These are phyloP conservation scores for Cosmorhoe ocellata DNA, from an alignment of 2,888 invertebrate species.

Conservation along the genomic window DNA sequence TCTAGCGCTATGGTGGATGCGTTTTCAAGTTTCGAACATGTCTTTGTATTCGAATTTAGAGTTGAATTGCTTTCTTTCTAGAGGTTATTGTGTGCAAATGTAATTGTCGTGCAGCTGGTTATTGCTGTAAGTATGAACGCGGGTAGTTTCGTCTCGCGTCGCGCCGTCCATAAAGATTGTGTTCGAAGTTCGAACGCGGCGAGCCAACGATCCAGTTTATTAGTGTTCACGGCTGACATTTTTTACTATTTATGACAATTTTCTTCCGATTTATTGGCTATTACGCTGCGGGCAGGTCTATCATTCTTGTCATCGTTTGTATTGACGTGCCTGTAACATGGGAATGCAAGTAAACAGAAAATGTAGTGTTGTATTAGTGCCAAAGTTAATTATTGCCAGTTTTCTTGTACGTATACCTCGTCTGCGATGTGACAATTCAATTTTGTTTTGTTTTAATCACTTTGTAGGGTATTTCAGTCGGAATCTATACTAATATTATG, in stretches of 20 bases:
- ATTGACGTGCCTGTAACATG: conserved; percentile 44
- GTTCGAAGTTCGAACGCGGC: conserved; percentile 18
- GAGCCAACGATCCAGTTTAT: conserved; percentile 34
- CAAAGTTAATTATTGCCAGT: conserved; percentile 29
- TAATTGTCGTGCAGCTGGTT: conserved; percentile 69
- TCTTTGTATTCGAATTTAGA: conserved; percentile 77
- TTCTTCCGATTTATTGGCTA: conserved; percentile 28
- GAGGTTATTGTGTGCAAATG: conserved; percentile 77
- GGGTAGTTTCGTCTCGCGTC: conserved; percentile 40
- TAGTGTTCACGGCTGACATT: conserved; percentile 41
- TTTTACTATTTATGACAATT: conserved; percentile 39
- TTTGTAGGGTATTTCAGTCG: conserved; percentile 40
- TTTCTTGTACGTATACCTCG: conserved; percentile 9
- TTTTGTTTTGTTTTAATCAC: conserved; percentile 46
- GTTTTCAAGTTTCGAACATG: conserved; percentile 64
- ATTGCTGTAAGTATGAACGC: conserved; percentile 63
- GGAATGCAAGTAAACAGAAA: conserved; percentile 66
- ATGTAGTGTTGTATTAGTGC: conserved; percentile 46
- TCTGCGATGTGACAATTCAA: conserved; percentile 46
- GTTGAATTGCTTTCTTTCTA: conserved; percentile 72
- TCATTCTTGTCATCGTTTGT: conserved; percentile 20
- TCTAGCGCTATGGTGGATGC: conserved; percentile 69
- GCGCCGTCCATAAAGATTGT: conserved; percentile 31
- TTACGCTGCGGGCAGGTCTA: conserved; percentile 13
- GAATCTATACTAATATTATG: too few relatives aligned